Base-by-base conservation (phyloP, 2,888 invertebrate genomes). In the Nemoura dubitans region DNA sequence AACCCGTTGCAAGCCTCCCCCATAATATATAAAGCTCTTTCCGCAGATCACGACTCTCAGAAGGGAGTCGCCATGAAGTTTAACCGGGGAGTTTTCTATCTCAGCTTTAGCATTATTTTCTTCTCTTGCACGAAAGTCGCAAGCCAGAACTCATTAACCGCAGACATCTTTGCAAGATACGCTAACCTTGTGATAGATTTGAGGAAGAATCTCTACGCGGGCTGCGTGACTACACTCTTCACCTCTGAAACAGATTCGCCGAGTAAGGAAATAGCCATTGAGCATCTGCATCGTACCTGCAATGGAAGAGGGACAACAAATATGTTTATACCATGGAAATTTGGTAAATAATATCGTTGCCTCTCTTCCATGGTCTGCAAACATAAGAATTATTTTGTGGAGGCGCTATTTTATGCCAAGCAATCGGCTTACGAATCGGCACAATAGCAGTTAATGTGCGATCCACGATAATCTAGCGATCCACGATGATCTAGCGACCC, bases 101-200 rank as follows among this genome's bases (percentile, higher is more conserved):
- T 59, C 21, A 14, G 1, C 21, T 1, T 7, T 21, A 7, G 14
- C 59, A 3, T 59, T 14, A 7, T 21, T 21, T 21, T 59, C 21
- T 59, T 59, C 16, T 59, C 59, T 16, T 21, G 59, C 59, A 59
- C 59, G 2, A 14, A 59, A 59, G 14, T 59, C 59, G 21, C 59
- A 1, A 21, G 59, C 59, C 59, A 59, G 59, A 21, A 14, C 59
- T 59, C 59, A 1, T 21, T 59, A 1, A 14, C 59, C 14, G 14
- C 59, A 59, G 59, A 59, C 59, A 10, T 59, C 16, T 59, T 21
- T 14, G 59, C 21, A 2, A 30, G 29, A 6, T 81, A 81, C 30
- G 83, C 43, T 25, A 83, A 83, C 42, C 59, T 83, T 7, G 43
- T 83, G 6, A 26, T 83, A 16, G 83, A n/a, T 14, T 42, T 83